Evolutionary conservation across 1,140 invertebrate species (phyloP).

Genomic region (Telenomus remus): DNA sequence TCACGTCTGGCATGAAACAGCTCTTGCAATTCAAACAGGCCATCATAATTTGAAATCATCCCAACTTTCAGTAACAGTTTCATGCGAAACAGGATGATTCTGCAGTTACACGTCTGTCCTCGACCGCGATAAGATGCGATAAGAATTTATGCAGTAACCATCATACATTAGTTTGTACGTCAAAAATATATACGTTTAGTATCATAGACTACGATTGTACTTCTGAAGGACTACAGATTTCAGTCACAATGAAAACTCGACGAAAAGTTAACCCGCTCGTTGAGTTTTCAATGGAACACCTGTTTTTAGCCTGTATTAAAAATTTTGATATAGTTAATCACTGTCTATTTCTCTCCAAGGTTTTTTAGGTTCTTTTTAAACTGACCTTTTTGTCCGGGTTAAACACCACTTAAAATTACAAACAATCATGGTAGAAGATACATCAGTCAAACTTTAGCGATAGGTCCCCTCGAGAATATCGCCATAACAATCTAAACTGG

Average conservation of each 20-base stretch:
- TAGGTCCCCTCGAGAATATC: constrained; percentile 22
- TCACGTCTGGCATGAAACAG: constrained; percentile 10
- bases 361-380: constrained; percentile 19
- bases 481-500: constrained; percentile 17
- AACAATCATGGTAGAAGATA: constrained; percentile 21
- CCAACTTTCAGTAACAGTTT: neutral
- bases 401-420: constrained; percentile 39
- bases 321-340: constrained; percentile 38
- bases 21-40: neutral
- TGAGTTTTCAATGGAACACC: constrained; percentile 23
- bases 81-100: constrained; percentile 5
- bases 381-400: constrained; percentile 36
- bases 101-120: neutral
- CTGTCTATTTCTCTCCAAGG: constrained; percentile 53
- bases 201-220: constrained; percentile 49
- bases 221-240: constrained; percentile 24
- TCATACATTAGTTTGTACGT: constrained; percentile 30
- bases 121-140: too few species aligned
- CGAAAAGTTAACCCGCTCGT: constrained; percentile 10
- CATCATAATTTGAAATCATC: too few species aligned
- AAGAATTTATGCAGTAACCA: too few species aligned
- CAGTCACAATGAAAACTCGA: constrained; percentile 21
- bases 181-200: constrained; percentile 35
- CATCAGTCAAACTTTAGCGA: constrained; percentile 35
- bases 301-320: constrained; percentile 30